phyloP scores from a whole-genome alignment of 2,113 vertebrate genomes.

The Leucoraja erinaceus region DNA sequence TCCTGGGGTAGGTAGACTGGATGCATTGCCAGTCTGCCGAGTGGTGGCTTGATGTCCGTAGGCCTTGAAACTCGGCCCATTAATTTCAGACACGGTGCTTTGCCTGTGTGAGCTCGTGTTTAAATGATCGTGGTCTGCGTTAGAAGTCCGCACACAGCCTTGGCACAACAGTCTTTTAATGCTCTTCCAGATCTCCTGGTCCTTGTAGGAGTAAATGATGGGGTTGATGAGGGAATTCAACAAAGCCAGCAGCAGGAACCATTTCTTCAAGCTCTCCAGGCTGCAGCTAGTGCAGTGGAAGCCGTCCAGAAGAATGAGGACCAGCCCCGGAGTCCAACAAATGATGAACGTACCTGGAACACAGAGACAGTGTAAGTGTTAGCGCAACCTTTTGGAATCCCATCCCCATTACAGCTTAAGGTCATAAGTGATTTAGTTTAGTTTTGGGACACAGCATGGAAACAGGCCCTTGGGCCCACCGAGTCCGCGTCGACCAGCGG shows the following conservation, averaged over 20 bases:
- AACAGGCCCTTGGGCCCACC: too few species aligned
- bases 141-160: conserved; percentile 52
- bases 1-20: too few species aligned
- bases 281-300: conserved; percentile 71
- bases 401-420: too few species aligned
- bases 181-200: conserved; percentile 90
- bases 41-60: not conserved
- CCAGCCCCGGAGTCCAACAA: conserved; percentile 92
- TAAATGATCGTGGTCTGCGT: not conserved
- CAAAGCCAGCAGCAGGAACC: conserved; percentile 86
- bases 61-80: too few species aligned
- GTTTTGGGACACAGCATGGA: too few species aligned
- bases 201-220: conserved; percentile 95
- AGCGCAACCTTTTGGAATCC: too few species aligned
- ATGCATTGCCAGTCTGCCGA: not conserved
- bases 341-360: conserved; percentile 84
- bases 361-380: conserved; percentile 34
- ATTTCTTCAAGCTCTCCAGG: conserved; percentile 73
- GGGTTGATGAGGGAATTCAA: conserved; percentile 95
- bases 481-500: too few species aligned
- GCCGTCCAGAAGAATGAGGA: conserved; percentile 81
- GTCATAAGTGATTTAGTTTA: too few species aligned
- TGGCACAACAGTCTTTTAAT: conserved; percentile 83
- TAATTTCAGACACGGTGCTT: not conserved
- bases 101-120: not conserved